Percentiles rank a stretch among this genome's conserved stretches.
These are phyloP conservation scores for Drosophila pseudoananassae DNA, from an alignment of 1,140 invertebrate genomes.

Conservation along the genomic window DNA sequence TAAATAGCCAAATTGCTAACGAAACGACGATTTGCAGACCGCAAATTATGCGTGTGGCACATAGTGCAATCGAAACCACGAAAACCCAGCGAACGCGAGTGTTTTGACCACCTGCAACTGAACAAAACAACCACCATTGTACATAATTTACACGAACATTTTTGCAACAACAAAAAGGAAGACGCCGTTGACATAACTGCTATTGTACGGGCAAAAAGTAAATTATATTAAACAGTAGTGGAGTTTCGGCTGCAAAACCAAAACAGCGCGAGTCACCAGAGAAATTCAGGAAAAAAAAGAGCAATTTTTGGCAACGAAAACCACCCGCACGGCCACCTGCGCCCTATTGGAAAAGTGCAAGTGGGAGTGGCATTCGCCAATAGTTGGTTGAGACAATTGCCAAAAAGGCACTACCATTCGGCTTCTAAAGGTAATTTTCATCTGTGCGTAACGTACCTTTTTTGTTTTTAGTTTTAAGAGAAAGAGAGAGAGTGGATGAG, in stretches of 20 bases:
- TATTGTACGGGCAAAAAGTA: constrained; percentile 51
- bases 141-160: constrained; percentile 68
- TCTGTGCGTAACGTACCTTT: constrained; percentile 18
- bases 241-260: background rate
- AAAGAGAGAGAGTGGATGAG: constrained; percentile 26
- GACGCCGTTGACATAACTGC: constrained; percentile 75
- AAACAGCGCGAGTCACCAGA: background rate
- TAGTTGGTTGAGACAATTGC: constrained; percentile 69
- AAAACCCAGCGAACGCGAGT: constrained; percentile 60
- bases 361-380: constrained; percentile 69
- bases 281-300: background rate
- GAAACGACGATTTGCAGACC: constrained; percentile 63
- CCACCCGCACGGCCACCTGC: constrained; percentile 16
- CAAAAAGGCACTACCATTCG: constrained; percentile 53
- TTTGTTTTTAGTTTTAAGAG: constrained; percentile 9
- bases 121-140: constrained; percentile 63
- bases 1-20: constrained; percentile 62
- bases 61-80: constrained; percentile 69
- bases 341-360: constrained; percentile 54
- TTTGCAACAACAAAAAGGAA: constrained; percentile 70
- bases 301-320: constrained; percentile 40
- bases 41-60: constrained; percentile 64
- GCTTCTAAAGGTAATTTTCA: constrained; percentile 70
- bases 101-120: constrained; percentile 43
- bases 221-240: constrained; percentile 71